Percentiles rank a stretch among this genome's conserved stretches.
phyloP scores from a whole-genome alignment of 2,888 invertebrate species.

The Drosophila rellima region DNA sequence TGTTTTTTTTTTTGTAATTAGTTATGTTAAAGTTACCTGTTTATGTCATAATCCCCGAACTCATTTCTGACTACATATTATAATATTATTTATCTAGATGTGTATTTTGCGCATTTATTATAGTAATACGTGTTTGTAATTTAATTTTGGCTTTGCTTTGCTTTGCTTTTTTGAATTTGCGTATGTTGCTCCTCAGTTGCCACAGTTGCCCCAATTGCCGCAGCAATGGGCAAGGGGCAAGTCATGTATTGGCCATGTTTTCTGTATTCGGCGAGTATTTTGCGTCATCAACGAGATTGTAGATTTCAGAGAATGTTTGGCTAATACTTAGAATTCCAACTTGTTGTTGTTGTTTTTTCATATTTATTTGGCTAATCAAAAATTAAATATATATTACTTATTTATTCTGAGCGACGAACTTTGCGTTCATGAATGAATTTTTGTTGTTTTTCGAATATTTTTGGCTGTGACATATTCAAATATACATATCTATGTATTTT shows the following conservation, averaged over 20 bases:
- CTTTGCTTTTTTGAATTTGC: conserved; percentile 43
- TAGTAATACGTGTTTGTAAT: conserved; percentile 39
- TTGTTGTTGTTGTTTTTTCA: conserved; percentile 23
- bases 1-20: neutral
- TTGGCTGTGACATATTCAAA: conserved; percentile 66
- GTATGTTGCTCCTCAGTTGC: conserved; percentile 34
- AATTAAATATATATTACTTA: conserved; percentile 70
- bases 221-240: neutral
- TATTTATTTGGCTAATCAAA: conserved; percentile 77
- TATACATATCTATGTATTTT: conserved; percentile 9
- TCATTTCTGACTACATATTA: neutral
- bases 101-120: conserved; percentile 17
- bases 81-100: conserved; percentile 18
- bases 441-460: conserved; percentile 52
- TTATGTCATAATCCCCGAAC: neutral
- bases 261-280: conserved; percentile 35
- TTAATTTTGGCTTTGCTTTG: conserved; percentile 32
- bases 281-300: conserved; percentile 77
- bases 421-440: conserved; percentile 70
- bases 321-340: conserved; percentile 51
- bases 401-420: conserved; percentile 19
- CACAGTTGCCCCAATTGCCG: conserved; percentile 19
- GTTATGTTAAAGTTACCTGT: neutral
- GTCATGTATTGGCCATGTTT: conserved; percentile 30
- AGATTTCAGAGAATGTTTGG: conserved; percentile 50